Evolutionary conservation across 1,140 invertebrate genomes (phyloP).

Genomic region (Berghia stephanieae): DNA sequence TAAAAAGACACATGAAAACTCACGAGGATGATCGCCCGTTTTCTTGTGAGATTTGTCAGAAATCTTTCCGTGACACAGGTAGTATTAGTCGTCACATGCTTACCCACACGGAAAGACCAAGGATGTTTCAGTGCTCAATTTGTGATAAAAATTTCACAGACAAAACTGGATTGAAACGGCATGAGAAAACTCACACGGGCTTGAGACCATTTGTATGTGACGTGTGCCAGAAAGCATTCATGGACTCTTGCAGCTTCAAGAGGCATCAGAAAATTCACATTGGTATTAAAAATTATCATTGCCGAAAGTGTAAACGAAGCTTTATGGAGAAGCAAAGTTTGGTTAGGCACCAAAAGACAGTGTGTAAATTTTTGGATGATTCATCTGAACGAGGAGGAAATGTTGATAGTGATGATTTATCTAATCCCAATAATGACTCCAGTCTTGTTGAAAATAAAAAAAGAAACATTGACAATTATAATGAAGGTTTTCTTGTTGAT

Average conservation of each 20-base stretch:
- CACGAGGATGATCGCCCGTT: slow-evolving; percentile 14
- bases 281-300: slow-evolving; percentile 35
- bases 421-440: too few relatives aligned
- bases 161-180: slow-evolving; percentile 31
- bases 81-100: neutral
- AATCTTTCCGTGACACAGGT: slow-evolving; percentile 19
- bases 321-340: slow-evolving; percentile 35
- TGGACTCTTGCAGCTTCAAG: slow-evolving; percentile 33
- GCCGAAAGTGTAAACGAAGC: slow-evolving; percentile 28
- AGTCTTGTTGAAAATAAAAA: too few relatives aligned
- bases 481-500: too few relatives aligned
- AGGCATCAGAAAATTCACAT: slow-evolving; percentile 39
- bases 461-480: too few relatives aligned
- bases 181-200: slow-evolving; percentile 79
- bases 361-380: slow-evolving; percentile 7
- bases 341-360: slow-evolving; percentile 26
- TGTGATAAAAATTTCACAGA: slow-evolving; percentile 35
- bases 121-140: slow-evolving; percentile 58
- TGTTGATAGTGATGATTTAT: neutral
- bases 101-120: slow-evolving; percentile 77
- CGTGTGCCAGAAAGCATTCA: slow-evolving; percentile 37
- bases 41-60: slow-evolving; percentile 19
- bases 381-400: neutral
- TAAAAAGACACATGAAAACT: slow-evolving; percentile 21
- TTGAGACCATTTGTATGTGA: slow-evolving; percentile 35